These are phyloP conservation scores for Caenorhabditis virilis DNA, from an alignment of 2,888 invertebrate species.

Conservation along the genomic window DNA sequence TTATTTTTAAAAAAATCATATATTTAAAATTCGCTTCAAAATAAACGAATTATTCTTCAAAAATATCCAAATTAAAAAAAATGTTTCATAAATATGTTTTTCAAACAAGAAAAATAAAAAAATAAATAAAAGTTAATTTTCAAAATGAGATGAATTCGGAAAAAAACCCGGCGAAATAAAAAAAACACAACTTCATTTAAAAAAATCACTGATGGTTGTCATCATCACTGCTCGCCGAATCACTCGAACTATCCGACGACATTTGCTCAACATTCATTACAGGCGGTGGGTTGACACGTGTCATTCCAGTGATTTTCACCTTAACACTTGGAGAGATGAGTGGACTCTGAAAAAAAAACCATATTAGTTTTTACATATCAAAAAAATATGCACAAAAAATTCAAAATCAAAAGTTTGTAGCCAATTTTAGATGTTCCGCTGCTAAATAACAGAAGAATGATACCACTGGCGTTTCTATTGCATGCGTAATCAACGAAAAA, in stretches of 20 bases:
- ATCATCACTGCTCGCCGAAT: slow-evolving; percentile 56
- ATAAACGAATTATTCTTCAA: too few species aligned
- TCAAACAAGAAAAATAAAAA: too few species aligned
- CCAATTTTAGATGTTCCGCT: slow-evolving; percentile 40
- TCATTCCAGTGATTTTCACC: slow-evolving; percentile 23
- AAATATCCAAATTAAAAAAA: too few species aligned
- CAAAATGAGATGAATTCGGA: too few species aligned
- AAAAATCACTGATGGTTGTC: slow-evolving; percentile 15
- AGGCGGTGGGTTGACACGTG: slow-evolving; percentile 3
- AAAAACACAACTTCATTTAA: background rate
- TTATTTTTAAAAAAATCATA: too few species aligned
- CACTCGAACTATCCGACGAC: slow-evolving; percentile 55
- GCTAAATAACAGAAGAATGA: slow-evolving; percentile 37
- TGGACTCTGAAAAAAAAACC: slow-evolving; percentile 27
- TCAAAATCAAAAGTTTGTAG: slow-evolving; percentile 11
- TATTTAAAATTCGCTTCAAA: too few species aligned
- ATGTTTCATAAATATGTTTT: too few species aligned
- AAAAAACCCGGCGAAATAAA: background rate
- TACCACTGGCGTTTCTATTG: slow-evolving; percentile 35
- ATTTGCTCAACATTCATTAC: slow-evolving; percentile 46
- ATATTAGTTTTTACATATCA: too few species aligned
- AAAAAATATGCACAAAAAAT: background rate
- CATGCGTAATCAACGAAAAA: slow-evolving; percentile 37
- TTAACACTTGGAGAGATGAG: slow-evolving; percentile 17
- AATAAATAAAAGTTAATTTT: too few species aligned